A percentile compares a stretch with the other conserved stretches of the same genome.
These are phyloP conservation scores for Dendroctonus ponderosae DNA, from an alignment of 1,140 invertebrate genomes.

Conservation along the genomic window DNA sequence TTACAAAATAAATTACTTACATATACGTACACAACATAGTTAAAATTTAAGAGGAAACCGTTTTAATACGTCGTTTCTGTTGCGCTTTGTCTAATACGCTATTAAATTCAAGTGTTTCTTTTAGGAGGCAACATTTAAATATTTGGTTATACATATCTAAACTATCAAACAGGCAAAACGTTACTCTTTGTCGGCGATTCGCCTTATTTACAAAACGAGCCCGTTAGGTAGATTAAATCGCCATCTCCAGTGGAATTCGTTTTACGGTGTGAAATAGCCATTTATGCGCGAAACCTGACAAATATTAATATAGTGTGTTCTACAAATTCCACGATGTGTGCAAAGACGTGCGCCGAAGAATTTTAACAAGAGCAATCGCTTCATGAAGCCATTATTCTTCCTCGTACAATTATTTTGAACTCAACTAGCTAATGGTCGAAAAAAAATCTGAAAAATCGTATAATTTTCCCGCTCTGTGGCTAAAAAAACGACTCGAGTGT, in stretches of 20 bases:
- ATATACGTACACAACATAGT: too few relatives aligned
- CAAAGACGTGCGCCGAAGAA: slow-evolving; percentile 6
- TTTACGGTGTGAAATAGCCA: slow-evolving; percentile 14
- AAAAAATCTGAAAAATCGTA: too few relatives aligned
- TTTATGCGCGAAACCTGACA: slow-evolving; percentile 6
- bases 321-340: background rate
- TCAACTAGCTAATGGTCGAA: too few relatives aligned
- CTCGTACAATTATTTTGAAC: too few relatives aligned
- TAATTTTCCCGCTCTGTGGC: too few relatives aligned
- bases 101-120: background rate
- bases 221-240: background rate
- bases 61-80: too few relatives aligned
- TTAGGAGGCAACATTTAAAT: slow-evolving; percentile 4
- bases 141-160: slow-evolving; percentile 3
- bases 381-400: background rate
- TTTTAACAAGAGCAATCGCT: slow-evolving; percentile 14
- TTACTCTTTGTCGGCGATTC: slow-evolving; percentile 4
- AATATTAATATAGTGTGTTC: slow-evolving; percentile 16
- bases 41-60: too few relatives aligned
- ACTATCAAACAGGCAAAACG: background rate
- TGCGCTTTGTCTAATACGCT: background rate
- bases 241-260: background rate
- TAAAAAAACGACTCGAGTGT: background rate
- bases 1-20: too few relatives aligned
- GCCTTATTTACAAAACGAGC: slow-evolving; percentile 3